A percentile compares a stretch with the other conserved stretches of the same genome.
Conservation (phyloP, 2,888 invertebrate species). For the Tenthredo livida region DNA sequence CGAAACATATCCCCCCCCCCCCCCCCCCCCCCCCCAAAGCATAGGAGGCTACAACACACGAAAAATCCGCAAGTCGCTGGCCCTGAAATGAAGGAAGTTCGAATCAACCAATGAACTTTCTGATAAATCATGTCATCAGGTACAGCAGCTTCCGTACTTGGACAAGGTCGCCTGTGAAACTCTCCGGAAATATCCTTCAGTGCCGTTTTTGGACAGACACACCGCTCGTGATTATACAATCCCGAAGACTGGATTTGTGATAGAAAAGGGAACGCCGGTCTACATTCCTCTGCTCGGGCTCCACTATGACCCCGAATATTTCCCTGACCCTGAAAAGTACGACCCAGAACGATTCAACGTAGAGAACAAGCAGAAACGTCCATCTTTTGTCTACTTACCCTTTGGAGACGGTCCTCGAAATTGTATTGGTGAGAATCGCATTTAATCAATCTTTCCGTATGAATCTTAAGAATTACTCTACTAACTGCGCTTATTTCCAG, state of each 20-base stretch:
- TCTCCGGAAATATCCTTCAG: conserved; percentile 75
- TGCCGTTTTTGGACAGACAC: conserved; percentile 69
- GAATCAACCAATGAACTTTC: background rate
- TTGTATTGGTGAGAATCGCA: conserved; percentile 70
- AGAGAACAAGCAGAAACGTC: conserved; percentile 70
- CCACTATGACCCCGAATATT: conserved; percentile 75
- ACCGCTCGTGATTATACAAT: conserved; percentile 66
- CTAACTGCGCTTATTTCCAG: conserved; percentile 32
- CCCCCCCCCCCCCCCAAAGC: too few species aligned
- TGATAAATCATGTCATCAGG: conserved; percentile 47
- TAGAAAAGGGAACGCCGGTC: conserved; percentile 73
- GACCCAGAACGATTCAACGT: conserved; percentile 76
- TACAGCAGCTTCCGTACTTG: conserved; percentile 57
- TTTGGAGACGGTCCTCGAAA: conserved; percentile 74
- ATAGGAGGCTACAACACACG: too few species aligned
- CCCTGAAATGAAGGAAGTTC: background rate
- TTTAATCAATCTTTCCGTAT: background rate
- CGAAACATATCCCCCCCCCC: too few species aligned
- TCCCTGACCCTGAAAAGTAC: conserved; percentile 74
- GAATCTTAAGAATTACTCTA: background rate
- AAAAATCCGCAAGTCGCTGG: too few species aligned
- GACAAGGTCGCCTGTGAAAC: conserved; percentile 73
- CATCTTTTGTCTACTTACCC: conserved; percentile 68
- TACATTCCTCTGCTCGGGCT: conserved; percentile 72
- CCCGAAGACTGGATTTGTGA: conserved; percentile 63